Conservation (phyloP, 2,113 vertebrate species). For the Grammomys dolichurus region DNA sequence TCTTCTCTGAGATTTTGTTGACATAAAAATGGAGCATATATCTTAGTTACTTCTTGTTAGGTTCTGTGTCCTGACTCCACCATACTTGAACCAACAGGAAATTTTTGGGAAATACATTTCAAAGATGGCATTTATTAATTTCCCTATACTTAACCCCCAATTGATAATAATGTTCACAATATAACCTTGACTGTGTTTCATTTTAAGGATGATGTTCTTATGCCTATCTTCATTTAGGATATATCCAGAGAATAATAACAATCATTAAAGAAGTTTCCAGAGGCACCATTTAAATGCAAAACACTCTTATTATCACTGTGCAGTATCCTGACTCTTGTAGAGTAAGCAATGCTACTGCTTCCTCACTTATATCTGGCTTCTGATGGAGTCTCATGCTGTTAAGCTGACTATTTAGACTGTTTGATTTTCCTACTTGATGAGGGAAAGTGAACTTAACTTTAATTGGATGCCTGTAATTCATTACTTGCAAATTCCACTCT, state of each 20-base stretch:
- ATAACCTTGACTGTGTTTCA: slow-evolving; percentile 1
- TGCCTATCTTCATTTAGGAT: slow-evolving; percentile 29
- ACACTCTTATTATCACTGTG: slow-evolving; percentile 46
- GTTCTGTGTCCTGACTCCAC: too few species aligned
- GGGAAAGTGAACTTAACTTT: slow-evolving; percentile 78
- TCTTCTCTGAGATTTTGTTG: background rate
- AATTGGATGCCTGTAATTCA: slow-evolving; percentile 80
- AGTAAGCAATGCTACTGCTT: slow-evolving; percentile 44
- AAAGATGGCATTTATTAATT: background rate
- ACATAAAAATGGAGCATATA: background rate
- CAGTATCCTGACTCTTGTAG: slow-evolving; percentile 1
- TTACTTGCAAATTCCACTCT: slow-evolving; percentile 66
- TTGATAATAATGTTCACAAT: background rate
- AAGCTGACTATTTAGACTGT: slow-evolving; percentile 67
- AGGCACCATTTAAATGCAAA: slow-evolving; percentile 73
- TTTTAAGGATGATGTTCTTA: background rate
- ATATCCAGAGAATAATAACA: slow-evolving; percentile 39
- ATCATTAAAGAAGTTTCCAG: slow-evolving; percentile 51
- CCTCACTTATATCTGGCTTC: slow-evolving; percentile 50
- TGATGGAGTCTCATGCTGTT: slow-evolving; percentile 67
- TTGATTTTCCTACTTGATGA: slow-evolving; percentile 76
- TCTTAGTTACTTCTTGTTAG: background rate
- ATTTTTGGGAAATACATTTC: background rate
- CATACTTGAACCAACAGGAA: background rate
- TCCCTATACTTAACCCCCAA: background rate